Conservation (phyloP, 2,888 invertebrate species). For the Drosophila tripunctata region DNA sequence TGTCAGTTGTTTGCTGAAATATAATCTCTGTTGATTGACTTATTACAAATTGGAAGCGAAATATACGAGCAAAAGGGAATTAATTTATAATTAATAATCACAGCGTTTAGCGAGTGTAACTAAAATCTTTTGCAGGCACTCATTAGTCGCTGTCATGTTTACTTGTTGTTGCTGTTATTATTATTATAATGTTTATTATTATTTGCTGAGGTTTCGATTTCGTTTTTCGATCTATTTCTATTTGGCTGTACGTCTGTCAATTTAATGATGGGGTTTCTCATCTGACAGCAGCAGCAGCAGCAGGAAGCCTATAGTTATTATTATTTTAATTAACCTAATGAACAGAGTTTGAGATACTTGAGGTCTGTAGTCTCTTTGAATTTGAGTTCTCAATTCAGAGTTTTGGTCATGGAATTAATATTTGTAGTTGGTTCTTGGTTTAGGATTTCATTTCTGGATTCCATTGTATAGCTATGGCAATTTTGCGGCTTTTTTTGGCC, state of each 20-base stretch:
- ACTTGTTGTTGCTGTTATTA: slow-evolving; percentile 7
- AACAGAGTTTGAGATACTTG: slow-evolving; percentile 28
- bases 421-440: slow-evolving; percentile 7
- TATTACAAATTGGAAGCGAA: slow-evolving; percentile 47
- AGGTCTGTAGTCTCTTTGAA: too few relatives aligned
- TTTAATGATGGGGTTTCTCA: slow-evolving; percentile 46
- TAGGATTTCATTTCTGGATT: slow-evolving; percentile 15
- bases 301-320: slow-evolving; percentile 69
- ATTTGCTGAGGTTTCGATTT: slow-evolving; percentile 37
- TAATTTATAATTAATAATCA: slow-evolving; percentile 64
- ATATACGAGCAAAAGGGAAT: slow-evolving; percentile 22
- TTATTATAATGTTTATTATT: neutral
- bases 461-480: slow-evolving; percentile 17
- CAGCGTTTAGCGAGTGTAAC: slow-evolving; percentile 62
- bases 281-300: slow-evolving; percentile 29
- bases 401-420: neutral
- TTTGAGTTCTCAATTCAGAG: neutral
- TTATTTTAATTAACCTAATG: slow-evolving; percentile 76
- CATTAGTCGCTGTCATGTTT: slow-evolving; percentile 39
- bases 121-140: slow-evolving; percentile 50
- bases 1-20: slow-evolving; percentile 20
- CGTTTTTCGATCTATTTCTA: slow-evolving; percentile 34
- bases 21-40: slow-evolving; percentile 59
- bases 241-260: slow-evolving; percentile 6
- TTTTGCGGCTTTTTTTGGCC: slow-evolving; percentile 19